Percentiles rank a stretch among this genome's conserved stretches.
These are phyloP conservation scores for Oscheius sp. DNA, from an alignment of 1,140 invertebrate species.

Conservation along the genomic window DNA sequence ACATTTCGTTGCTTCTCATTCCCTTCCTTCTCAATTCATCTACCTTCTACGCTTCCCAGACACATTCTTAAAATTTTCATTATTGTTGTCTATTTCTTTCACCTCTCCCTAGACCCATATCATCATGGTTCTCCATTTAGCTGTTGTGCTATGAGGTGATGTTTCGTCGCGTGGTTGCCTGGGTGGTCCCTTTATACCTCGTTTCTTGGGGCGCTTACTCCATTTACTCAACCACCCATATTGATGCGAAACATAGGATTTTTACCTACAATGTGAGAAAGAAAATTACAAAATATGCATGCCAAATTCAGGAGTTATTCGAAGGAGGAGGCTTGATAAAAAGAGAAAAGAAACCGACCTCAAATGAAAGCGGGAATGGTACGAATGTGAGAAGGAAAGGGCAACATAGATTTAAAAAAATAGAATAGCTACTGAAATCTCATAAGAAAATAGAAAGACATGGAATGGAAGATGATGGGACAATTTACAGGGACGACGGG, in stretches of 20 bases:
- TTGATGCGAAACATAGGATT: background rate
- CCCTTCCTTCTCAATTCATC: too few species aligned
- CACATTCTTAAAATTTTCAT: too few species aligned
- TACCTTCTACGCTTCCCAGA: too few species aligned
- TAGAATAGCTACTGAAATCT: too few species aligned
- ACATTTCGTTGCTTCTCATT: too few species aligned
- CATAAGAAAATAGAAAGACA: too few species aligned
- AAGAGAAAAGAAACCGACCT: background rate
- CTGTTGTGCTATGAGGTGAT: background rate
- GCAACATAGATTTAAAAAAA: too few species aligned
- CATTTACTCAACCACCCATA: background rate
- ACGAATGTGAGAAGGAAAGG: too few species aligned
- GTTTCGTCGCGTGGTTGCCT: background rate
- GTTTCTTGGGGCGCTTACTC: background rate
- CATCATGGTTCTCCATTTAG: too few species aligned
- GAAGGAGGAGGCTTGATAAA: slow-evolving; percentile 10
- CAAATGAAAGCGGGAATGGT: background rate
- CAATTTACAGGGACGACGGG: background rate
- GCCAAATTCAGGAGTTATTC: slow-evolving; percentile 12
- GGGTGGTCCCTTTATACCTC: background rate
- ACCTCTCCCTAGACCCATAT: too few species aligned
- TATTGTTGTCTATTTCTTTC: too few species aligned
- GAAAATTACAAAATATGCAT: background rate
- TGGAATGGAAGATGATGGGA: too few species aligned
- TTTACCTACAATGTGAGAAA: background rate